Evolutionary conservation across 2,113 vertebrate genomes (phyloP), one percentile per base, ranked within the genome.

Genomic region (Chamaea fasciata): DNA sequence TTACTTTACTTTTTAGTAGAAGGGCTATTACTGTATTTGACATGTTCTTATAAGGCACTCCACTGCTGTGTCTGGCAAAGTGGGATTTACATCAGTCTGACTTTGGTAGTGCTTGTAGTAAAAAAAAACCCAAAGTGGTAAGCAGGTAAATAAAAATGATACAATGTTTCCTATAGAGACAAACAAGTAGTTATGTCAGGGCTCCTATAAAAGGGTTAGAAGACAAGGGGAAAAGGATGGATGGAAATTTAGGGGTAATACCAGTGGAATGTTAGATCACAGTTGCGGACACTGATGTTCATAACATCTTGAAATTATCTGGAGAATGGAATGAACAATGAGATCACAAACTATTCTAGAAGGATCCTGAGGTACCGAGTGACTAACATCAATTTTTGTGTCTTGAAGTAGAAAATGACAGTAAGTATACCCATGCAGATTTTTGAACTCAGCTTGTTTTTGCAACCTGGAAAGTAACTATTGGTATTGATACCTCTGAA

Each of bases 141-240:
- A 78, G 53, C 44, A 47, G 9, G n/a, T 88, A 73, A 90, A 76
- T 57, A 83, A 83, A 88, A 74, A 37, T 35, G 4, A 13, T 41
- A 7, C 11, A 6, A 11, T 37, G 16, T n/a, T 8, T 65, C 41
- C 44, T 65, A 24, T 46, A 42, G 46, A 83, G 50, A 42, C 18
- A 56, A 56, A 33, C 13, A 49, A 15, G 9, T 49, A 41, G 31
- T 73, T 91, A 44, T 3, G 28, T 62, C 5, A 6, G 13, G 53
- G 31, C 6, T 77, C 0, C 0, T 50, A 20, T 31, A 9, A 73
- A 91, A n/a, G n/a, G 6, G 5, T 62, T 84, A n/a, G 85, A 71
- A 82, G 15, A n/a, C 30, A 79, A 69, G 15, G 47, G 35, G 13
- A 37, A 53, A 49, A 70, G 5, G 18, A 65, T 20, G 46, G 26